Conservation (phyloP, 2,888 invertebrate species). For the Dicyrtoma fusca region DNA sequence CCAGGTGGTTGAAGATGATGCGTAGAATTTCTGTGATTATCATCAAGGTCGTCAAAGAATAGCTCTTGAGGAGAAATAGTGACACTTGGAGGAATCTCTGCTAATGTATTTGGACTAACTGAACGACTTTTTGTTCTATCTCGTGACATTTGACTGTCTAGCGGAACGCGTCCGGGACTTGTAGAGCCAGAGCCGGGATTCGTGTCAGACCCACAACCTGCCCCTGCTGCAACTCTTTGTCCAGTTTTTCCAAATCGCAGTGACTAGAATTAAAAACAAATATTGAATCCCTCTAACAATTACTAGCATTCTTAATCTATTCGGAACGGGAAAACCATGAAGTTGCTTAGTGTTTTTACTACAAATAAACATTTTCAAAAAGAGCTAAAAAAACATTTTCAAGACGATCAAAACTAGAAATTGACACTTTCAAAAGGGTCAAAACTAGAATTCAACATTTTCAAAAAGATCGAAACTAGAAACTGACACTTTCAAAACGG, state of each 20-base stretch:
- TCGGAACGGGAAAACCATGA: too few species aligned
- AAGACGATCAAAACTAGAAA: too few species aligned
- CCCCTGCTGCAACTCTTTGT: slow-evolving; percentile 55
- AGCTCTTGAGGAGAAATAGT: slow-evolving; percentile 56
- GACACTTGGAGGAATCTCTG: slow-evolving; percentile 55
- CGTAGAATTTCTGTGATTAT: slow-evolving; percentile 56
- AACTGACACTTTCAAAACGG: too few species aligned
- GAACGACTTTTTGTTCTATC: slow-evolving; percentile 57
- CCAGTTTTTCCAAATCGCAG: slow-evolving; percentile 55
- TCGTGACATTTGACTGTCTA: slow-evolving; percentile 56
- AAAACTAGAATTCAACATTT: too few species aligned
- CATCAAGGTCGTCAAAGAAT: slow-evolving; percentile 57
- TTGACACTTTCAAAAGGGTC: too few species aligned
- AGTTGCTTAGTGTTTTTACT: too few species aligned
- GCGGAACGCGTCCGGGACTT: slow-evolving; percentile 52
- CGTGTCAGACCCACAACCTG: slow-evolving; percentile 56
- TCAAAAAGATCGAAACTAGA: too few species aligned
- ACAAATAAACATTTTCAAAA: neutral
- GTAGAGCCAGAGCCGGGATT: slow-evolving; percentile 43
- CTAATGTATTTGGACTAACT: slow-evolving; percentile 52
- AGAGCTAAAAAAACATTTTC: neutral
- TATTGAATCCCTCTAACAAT: neutral
- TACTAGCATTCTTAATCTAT: neutral
- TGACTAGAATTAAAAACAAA: slow-evolving; percentile 41
- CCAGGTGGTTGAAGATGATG: slow-evolving; percentile 57